phyloP scores from a whole-genome alignment of 2,797 vertebrate genomes.

The Anabacerthia variegaticeps region DNA sequence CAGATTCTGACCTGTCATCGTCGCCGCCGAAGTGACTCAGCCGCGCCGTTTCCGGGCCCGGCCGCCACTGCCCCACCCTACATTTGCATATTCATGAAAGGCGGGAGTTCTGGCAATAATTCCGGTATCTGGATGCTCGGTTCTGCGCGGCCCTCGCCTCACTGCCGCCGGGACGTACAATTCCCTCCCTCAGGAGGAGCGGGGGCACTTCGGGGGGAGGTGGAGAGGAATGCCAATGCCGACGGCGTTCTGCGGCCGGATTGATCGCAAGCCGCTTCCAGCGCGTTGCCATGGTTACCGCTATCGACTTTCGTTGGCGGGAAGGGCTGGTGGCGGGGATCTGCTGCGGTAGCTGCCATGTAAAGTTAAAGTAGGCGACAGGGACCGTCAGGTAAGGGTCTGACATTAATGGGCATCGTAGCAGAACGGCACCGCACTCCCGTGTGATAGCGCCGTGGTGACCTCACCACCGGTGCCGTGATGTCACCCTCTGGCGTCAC shows the following conservation, averaged over 20 bases:
- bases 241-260: neutral
- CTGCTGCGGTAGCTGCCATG: neutral
- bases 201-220: neutral
- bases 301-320: neutral
- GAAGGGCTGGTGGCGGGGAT: neutral
- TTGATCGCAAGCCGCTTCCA: neutral
- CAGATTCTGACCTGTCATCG: neutral
- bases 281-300: neutral
- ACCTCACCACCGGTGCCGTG: neutral
- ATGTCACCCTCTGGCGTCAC: neutral
- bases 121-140: neutral
- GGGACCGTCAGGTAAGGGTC: neutral
- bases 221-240: neutral
- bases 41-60: neutral
- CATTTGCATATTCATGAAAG: neutral
- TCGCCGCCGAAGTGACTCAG: neutral
- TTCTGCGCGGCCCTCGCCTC: neutral
- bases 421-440: neutral
- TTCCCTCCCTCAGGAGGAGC: neutral
- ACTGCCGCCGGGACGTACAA: neutral
- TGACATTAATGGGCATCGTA: neutral
- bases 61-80: neutral
- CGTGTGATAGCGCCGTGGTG: neutral
- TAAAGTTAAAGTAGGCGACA: neutral
- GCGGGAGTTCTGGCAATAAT: neutral